A percentile compares a stretch with the other conserved stretches of the same genome.
Evolutionary conservation across 92 coral and sea anemone species (phyloP).

Genomic region (Phenganax subtilis): DNA sequence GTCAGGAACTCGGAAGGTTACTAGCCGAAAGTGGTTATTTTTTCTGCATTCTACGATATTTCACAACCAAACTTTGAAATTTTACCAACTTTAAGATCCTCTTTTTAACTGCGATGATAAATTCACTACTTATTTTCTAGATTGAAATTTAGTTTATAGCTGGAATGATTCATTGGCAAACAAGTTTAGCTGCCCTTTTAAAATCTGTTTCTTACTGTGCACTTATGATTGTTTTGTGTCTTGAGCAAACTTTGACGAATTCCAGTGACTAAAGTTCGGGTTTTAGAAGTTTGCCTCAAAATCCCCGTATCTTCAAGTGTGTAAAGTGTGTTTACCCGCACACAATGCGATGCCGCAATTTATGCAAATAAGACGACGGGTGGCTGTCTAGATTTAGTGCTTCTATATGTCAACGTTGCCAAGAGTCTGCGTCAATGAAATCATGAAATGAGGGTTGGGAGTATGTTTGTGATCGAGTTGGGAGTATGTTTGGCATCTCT

Average conservation of each 20-base stretch:
- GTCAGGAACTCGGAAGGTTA: background rate
- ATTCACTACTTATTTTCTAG: too few species aligned
- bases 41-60: too few species aligned
- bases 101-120: too few species aligned
- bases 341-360: conserved; percentile 7
- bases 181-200: too few species aligned
- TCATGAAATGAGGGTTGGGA: background rate
- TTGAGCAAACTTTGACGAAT: background rate
- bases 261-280: background rate
- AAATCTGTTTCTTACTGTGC: too few species aligned
- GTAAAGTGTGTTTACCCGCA: conserved; percentile 7
- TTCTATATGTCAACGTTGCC: conserved; percentile 8
- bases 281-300: background rate
- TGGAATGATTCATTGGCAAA: too few species aligned
- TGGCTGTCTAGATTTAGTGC: background rate
- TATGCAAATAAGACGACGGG: conserved; percentile 18
- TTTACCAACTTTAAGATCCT: too few species aligned
- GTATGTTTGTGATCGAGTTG: background rate
- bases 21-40: too few species aligned
- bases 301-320: conserved; percentile 10
- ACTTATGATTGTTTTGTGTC: too few species aligned
- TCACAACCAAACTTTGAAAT: too few species aligned
- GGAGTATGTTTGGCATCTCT: background rate
- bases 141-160: too few species aligned
- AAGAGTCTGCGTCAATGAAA: conserved; percentile 9